Evolutionary conservation across 2,797 vertebrate species (phyloP).

Genomic region (Hephaestus fuliginosus): DNA sequence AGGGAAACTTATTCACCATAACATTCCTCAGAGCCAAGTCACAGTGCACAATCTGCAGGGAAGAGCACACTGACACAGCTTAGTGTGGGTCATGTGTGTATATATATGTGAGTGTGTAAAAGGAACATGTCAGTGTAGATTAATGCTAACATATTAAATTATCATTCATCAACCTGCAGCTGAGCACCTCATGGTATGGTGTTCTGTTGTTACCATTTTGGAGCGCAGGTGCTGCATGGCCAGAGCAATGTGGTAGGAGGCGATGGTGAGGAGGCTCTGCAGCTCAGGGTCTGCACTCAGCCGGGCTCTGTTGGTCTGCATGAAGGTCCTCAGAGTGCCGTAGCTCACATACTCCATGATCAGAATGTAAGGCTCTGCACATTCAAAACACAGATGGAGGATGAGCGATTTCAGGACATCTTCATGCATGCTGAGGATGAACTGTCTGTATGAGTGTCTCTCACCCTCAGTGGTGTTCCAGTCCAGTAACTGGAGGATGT

Average conservation of each 20-base stretch:
- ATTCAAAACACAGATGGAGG: conserved; percentile 12
- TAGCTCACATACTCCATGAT: conserved; percentile 85
- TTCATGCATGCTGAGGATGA: neutral
- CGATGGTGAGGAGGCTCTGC: conserved; percentile 82
- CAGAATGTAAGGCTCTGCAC: conserved; percentile 82
- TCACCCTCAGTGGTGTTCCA: conserved; percentile 83
- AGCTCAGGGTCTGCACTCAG: conserved; percentile 76
- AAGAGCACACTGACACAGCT: neutral
- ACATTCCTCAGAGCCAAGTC: conserved; percentile 86
- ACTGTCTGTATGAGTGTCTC: neutral
- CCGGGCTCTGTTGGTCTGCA: conserved; percentile 76
- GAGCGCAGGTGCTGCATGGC: conserved; percentile 84
- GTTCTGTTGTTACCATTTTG: conserved; percentile 80
- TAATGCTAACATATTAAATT: neutral
- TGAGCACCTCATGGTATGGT: neutral
- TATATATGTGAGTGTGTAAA: neutral
- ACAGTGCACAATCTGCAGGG: conserved; percentile 83
- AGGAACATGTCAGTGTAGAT: neutral
- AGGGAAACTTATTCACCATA: conserved; percentile 84
- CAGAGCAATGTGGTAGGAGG: conserved; percentile 84
- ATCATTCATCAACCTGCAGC: neutral
- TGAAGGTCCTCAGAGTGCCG: conserved; percentile 83
- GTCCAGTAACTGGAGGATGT: conserved; percentile 85
- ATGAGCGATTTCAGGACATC: neutral
- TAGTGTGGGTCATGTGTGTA: neutral